phyloP scores from a whole-genome alignment of 2,888 invertebrate species.

The Trileptium ribeirensis region DNA sequence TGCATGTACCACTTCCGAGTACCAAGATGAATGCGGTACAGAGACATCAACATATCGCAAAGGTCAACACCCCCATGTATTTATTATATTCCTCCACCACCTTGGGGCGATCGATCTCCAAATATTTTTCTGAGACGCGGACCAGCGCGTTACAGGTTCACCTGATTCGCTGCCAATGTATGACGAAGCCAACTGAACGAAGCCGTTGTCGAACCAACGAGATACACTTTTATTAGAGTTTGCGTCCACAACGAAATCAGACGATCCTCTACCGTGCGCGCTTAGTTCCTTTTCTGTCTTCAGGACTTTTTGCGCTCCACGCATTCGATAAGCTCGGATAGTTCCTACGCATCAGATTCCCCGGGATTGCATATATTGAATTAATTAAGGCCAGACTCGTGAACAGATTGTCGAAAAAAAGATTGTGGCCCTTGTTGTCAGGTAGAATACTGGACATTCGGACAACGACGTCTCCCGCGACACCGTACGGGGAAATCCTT shows the following conservation, averaged over 20 bases:
- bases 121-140: slow-evolving; percentile 5
- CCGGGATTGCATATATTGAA: background rate
- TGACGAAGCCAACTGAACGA: slow-evolving; percentile 43
- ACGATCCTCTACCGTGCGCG: background rate
- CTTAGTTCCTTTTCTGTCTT: background rate
- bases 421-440: no score
- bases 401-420: slow-evolving; percentile 1
- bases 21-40: background rate
- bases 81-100: slow-evolving; percentile 34
- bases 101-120: slow-evolving; percentile 19
- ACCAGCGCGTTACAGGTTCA: slow-evolving; percentile 39
- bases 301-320: no score
- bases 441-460: background rate
- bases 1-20: background rate
- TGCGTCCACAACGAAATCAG: background rate
- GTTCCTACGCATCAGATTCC: no score
- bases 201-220: slow-evolving; percentile 43
- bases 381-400: background rate
- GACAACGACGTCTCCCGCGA: background rate
- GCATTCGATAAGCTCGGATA: no score
- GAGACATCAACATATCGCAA: slow-evolving; percentile 40
- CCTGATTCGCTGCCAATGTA: slow-evolving; percentile 38
- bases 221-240: slow-evolving; percentile 34
- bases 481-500: background rate
- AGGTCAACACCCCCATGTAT: slow-evolving; percentile 47